Percentiles rank a stretch among this genome's conserved stretches.
Conservation (phyloP, 2,113 vertebrate species). For the Tachycineta bicolor region DNA sequence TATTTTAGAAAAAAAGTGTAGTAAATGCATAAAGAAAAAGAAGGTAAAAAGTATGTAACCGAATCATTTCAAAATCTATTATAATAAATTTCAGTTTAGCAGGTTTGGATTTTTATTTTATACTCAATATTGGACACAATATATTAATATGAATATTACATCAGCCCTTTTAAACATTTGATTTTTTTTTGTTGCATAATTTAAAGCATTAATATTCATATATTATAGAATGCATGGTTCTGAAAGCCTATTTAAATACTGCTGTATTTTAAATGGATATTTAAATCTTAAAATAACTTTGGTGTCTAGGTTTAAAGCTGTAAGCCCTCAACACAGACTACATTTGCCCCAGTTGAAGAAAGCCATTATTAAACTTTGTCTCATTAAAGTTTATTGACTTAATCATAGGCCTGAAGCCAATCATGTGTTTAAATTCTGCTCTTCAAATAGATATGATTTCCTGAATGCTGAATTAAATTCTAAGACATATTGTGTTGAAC, state of each 20-base stretch:
- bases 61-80: not conserved
- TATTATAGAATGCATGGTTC: not conserved
- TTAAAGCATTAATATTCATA: not conserved
- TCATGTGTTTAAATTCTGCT: constrained; percentile 12
- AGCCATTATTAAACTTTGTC: not conserved
- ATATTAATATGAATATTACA: not conserved
- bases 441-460: not conserved
- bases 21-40: not conserved
- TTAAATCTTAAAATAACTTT: constrained; percentile 16
- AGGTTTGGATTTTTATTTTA: not conserved
- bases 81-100: not conserved
- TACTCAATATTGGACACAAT: not conserved
- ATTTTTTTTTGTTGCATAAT: not conserved
- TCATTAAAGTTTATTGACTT: constrained; percentile 38
- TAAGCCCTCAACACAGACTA: not conserved
- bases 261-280: not conserved
- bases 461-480: not conserved
- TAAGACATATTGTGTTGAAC: not conserved
- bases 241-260: not conserved
- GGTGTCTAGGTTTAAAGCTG: not conserved
- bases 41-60: not conserved
- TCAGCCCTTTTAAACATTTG: not conserved
- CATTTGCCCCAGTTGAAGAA: constrained; percentile 13
- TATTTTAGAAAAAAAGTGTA: not conserved
- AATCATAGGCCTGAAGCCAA: constrained; percentile 6